Conservation (phyloP, 2,888 invertebrate species). For the Schrankia costaestrigalis region DNA sequence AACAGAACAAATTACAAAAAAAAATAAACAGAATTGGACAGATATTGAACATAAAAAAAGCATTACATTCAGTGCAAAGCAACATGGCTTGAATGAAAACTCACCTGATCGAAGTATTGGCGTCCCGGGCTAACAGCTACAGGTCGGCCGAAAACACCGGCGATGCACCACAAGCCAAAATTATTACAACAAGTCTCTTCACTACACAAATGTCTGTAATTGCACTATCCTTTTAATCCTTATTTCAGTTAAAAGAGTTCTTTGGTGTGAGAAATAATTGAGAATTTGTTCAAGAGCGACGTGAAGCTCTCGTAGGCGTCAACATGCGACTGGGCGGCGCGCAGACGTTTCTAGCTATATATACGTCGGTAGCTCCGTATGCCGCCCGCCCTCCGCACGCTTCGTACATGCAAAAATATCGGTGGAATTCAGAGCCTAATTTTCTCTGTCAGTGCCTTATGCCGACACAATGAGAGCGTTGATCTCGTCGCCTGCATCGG, state of each 20-base stretch:
- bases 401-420: constrained; percentile 74
- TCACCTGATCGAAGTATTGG: constrained; percentile 35
- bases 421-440: constrained; percentile 74
- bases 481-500: constrained; percentile 64
- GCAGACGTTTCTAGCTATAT: constrained; percentile 59
- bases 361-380: constrained; percentile 56
- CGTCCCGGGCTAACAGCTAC: constrained; percentile 26
- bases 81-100: constrained; percentile 30
- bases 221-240: constrained; percentile 42
- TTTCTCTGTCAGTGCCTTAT: constrained; percentile 71
- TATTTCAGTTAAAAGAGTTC: constrained; percentile 22
- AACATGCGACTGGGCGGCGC: constrained; percentile 69
- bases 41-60: no score
- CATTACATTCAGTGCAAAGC: no score
- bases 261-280: constrained; percentile 15
- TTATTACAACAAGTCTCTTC: constrained; percentile 36
- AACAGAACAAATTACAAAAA: no score
- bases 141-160: constrained; percentile 28
- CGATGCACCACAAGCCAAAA: constrained; percentile 33
- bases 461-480: constrained; percentile 75
- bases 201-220: constrained; percentile 43
- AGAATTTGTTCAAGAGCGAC: constrained; percentile 27
- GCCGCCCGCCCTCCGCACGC: constrained; percentile 63
- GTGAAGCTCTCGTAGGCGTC: constrained; percentile 43
- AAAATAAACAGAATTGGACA: no score